Conservation (phyloP, 30 jellyfish, hydroid and myxozoan genomes). For the Phacellophora camtschatica region DNA sequence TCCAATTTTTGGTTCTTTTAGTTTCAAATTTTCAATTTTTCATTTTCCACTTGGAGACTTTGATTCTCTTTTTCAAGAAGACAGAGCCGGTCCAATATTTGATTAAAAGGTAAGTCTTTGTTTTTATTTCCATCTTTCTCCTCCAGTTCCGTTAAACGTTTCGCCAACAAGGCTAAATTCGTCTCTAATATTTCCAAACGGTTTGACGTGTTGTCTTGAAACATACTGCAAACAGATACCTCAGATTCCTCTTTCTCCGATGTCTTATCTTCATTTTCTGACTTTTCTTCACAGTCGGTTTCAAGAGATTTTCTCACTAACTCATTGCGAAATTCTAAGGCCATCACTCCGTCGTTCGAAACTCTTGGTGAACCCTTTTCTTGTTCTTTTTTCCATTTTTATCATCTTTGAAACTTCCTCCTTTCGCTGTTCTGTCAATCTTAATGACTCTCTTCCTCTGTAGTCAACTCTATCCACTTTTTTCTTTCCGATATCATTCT, state of each 20-base stretch:
- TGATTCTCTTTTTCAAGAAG: conserved; percentile 6
- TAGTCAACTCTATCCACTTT: not conserved
- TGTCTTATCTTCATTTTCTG: not conserved
- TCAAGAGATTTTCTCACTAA: conserved; percentile 14
- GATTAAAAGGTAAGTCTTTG: not conserved
- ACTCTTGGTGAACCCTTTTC: conserved; percentile 28
- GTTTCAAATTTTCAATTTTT: not conserved
- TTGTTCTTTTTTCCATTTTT: not conserved
- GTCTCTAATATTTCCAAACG: not conserved
- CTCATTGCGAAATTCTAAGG: conserved; percentile 21
- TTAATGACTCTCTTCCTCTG: not conserved
- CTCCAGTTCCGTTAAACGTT: not conserved
- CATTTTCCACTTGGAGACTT: conserved; percentile 21
- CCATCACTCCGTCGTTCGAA: conserved; percentile 16
- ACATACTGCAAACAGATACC: not conserved
- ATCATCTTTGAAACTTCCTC: not conserved
- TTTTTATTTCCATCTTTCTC: not conserved
- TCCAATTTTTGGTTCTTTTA: not conserved
- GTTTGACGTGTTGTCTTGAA: not conserved
- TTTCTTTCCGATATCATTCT: too few species aligned
- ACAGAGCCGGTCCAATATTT: not conserved
- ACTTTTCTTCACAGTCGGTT: not conserved
- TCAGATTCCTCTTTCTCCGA: not conserved
- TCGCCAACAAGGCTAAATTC: not conserved
- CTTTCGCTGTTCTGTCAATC: not conserved